Base-by-base conservation (phyloP, 92 coral and sea anemone genomes). In the Epizoanthus scotinus region DNA sequence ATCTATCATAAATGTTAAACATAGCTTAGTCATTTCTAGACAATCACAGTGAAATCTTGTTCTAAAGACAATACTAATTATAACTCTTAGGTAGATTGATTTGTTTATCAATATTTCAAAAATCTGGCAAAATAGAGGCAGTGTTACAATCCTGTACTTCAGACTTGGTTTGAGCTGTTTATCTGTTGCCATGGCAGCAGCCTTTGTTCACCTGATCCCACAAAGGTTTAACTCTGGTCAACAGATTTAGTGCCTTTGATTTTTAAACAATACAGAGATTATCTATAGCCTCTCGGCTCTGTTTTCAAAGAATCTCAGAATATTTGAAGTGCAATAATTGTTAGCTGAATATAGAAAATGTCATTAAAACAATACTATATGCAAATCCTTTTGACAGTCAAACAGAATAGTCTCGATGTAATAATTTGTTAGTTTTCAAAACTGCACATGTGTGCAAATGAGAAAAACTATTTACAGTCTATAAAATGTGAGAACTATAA, bases 101-200 rank as follows among this genome's bases (percentile, higher is more conserved):
- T 44, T 44, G 10, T 8, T 44, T 44, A 44, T 15, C 8, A 44
- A 8, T 44, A 44, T 9, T 44, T n/a, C n/a, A n/a, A n/a, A n/a
- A 34, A 34, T 44, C 52, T 44, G 14, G 15, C 52, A 44, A 13
- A 34, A 44, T 12, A 44, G 8, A 15, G 12, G 15, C 14, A 44
- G 14, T 44, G 52, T 44, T 0, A 2, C 14, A 44, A 44, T 44
- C 14, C 28, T 64, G 5, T 26, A 17, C 13, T 9, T 26, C 31
- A 25, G 8, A 25, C 12, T 65, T 5, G 20, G 12, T 38, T 7
- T 22, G 8, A 36, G 3, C 10, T n/a, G 9, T 67, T 68, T 20
- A 42, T 42, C 29, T 68, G 73, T 68, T 68, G 15, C 73, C 36
- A 36, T 68, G 73, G 21, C 73, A 68, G 42, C 19, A 68, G 52